Conservation (phyloP, 1,140 invertebrate species). For the Goniozus legneri region DNA sequence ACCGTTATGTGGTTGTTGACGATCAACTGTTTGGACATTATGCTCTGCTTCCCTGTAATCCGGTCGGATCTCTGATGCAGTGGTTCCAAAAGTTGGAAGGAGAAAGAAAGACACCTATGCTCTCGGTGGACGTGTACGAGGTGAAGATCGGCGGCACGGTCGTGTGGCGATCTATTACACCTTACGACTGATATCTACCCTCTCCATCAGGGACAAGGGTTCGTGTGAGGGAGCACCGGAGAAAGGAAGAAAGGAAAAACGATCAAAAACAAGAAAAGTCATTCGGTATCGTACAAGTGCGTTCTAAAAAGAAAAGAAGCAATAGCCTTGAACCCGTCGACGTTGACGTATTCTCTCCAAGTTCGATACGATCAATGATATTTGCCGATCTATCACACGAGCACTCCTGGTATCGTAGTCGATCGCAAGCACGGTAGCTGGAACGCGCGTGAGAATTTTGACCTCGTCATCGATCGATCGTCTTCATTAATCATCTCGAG, state of each 20-base stretch:
- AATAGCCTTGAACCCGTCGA: slow-evolving; percentile 20
- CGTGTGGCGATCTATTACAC: slow-evolving; percentile 43
- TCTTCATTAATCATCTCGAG: too few relatives aligned
- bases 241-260: slow-evolving; percentile 10
- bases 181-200: slow-evolving; percentile 34
- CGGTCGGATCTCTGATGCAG: slow-evolving; percentile 31
- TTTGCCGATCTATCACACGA: slow-evolving; percentile 24
- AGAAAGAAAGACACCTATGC: neutral
- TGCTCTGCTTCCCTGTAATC: slow-evolving; percentile 44
- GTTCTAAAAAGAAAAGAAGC: too few relatives aligned
- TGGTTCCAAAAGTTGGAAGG: slow-evolving; percentile 18
- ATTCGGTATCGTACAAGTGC: too few relatives aligned
- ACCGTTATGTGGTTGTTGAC: slow-evolving; percentile 37
- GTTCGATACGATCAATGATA: slow-evolving; percentile 22
- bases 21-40: slow-evolving; percentile 40
- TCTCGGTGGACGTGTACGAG: slow-evolving; percentile 15
- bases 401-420: neutral
- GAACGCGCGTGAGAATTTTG: neutral
- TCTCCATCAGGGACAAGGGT: slow-evolving; percentile 38
- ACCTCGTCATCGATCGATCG: too few relatives aligned
- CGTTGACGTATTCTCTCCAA: slow-evolving; percentile 31
- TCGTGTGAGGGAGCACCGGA: slow-evolving; percentile 11
- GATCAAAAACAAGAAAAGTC: too few relatives aligned
- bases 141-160: slow-evolving; percentile 19
- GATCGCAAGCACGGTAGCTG: neutral